Conservation (phyloP, 2,113 vertebrate genomes). For the Cyrtonyx montezumae region DNA sequence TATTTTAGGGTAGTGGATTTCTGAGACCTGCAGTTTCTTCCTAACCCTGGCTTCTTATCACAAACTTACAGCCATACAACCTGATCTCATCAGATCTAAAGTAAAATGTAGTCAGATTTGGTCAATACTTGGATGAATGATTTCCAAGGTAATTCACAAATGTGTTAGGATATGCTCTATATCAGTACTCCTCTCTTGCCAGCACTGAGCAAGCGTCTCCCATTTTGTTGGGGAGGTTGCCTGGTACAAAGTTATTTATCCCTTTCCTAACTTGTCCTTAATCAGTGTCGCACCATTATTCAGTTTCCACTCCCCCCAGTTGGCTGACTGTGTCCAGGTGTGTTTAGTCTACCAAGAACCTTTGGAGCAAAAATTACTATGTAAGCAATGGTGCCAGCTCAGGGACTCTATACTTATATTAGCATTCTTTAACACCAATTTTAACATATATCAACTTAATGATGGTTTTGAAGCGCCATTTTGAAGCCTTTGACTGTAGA, state of each 20-base stretch:
- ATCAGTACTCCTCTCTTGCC: not conserved
- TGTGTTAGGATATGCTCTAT: not conserved
- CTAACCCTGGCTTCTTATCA: constrained; percentile 29
- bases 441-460: not conserved
- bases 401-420: rapidly evolving
- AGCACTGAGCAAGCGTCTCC: not conserved
- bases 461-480: not conserved
- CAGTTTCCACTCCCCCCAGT: not conserved
- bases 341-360: not conserved
- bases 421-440: not conserved
- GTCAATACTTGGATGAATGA: constrained; percentile 20
- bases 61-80: not conserved
- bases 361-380: not conserved
- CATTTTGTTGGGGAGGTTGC: not conserved
- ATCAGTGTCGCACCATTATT: not conserved
- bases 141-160: constrained; percentile 18
- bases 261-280: not conserved
- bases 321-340: not conserved
- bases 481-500: not conserved
- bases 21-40: not conserved
- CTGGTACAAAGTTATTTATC: not conserved
- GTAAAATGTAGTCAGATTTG: not conserved
- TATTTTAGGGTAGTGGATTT: not conserved
- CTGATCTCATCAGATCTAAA: constrained; percentile 33
- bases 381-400: not conserved